phyloP scores from a whole-genome alignment of 1,140 invertebrate genomes.

The Myzus persicae region DNA sequence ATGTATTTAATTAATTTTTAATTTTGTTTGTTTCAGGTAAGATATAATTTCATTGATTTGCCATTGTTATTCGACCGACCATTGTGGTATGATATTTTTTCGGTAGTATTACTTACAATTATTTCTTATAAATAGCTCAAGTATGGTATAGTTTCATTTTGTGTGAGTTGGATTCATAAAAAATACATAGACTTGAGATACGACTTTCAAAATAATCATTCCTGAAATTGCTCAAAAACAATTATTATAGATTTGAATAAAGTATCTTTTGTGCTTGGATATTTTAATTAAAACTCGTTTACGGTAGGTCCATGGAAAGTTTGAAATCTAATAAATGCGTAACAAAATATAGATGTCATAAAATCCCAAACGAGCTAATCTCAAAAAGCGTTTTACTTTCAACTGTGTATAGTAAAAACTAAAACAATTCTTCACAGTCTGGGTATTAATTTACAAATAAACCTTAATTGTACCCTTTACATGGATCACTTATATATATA shows the following conservation, averaged over 20 bases:
- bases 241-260: not conserved
- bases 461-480: not conserved
- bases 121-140: not conserved
- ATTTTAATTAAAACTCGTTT: too few relatives aligned
- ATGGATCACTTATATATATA: not conserved
- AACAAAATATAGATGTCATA: not conserved
- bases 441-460: not conserved
- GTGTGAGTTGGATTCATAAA: not conserved
- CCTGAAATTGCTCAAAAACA: not conserved
- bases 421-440: not conserved
- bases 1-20: not conserved
- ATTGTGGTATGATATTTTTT: not conserved
- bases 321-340: too few relatives aligned
- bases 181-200: not conserved
- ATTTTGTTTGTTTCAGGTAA: conserved; percentile 41
- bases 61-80: not conserved
- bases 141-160: not conserved
- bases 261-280: not conserved
- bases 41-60: not conserved
- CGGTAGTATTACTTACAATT: not conserved
- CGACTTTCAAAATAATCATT: not conserved
- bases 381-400: not conserved
- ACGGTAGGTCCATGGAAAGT: too few relatives aligned
- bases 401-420: not conserved
- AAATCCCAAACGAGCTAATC: not conserved